phyloP scores from a whole-genome alignment of 2,797 vertebrate genomes.

The Dendrocincla tyrannina region DNA sequence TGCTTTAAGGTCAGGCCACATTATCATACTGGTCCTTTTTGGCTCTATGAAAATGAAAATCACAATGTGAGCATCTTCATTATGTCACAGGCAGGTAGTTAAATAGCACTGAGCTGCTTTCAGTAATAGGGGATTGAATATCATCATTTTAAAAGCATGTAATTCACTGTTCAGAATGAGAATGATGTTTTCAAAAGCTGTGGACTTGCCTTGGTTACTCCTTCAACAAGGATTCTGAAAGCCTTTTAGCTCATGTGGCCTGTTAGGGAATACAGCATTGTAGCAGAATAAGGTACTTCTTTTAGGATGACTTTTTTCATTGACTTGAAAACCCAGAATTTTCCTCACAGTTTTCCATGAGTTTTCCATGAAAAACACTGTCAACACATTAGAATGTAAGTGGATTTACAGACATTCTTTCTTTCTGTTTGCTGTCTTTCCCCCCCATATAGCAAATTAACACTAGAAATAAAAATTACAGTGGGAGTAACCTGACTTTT shows the following conservation, averaged over 20 bases:
- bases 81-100: background rate
- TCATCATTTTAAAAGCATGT: background rate
- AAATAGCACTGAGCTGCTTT: background rate
- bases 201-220: background rate
- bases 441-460: background rate
- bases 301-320: background rate
- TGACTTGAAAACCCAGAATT: background rate
- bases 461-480: slow-evolving; percentile 50
- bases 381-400: slow-evolving; percentile 9
- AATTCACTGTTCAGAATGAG: background rate
- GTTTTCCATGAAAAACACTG: slow-evolving; percentile 47
- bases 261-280: background rate
- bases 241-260: background rate
- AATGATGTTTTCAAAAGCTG: background rate
- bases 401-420: background rate
- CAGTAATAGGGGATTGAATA: background rate
- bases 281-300: background rate
- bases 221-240: background rate
- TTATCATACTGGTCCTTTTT: background rate
- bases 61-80: background rate
- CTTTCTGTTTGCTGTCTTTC: background rate
- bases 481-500: slow-evolving; percentile 37
- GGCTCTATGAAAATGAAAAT: background rate
- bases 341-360: slow-evolving; percentile 2
- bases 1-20: background rate